These are phyloP conservation scores for Oryzias dopingdopingensis DNA, from an alignment of 2,797 vertebrate species.

Conservation along the genomic window DNA sequence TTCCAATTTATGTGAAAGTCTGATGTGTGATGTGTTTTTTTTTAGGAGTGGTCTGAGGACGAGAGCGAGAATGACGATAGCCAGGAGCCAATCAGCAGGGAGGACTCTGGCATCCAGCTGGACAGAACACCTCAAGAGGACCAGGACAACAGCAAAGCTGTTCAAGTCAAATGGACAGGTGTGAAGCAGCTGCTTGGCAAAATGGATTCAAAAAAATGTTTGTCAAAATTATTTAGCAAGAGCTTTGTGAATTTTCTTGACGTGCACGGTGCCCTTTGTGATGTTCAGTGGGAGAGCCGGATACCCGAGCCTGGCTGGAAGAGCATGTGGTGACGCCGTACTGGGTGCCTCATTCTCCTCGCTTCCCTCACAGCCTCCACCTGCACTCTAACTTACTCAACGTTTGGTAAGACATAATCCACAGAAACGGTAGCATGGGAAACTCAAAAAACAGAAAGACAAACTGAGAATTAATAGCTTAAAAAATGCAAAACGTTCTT, in stretches of 20 bases:
- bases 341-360: conserved; percentile 84
- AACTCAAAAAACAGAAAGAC: not conserved
- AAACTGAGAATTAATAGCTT: no score
- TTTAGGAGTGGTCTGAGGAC: conserved; percentile 92
- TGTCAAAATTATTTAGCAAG: no score
- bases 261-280: no score
- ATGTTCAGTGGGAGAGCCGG: conserved; percentile 81
- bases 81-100: conserved; percentile 89
- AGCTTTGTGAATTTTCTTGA: no score
- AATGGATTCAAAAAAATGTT: not conserved
- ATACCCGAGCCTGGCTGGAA: conserved; percentile 89
- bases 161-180: conserved; percentile 87
- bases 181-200: not conserved
- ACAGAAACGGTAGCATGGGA: no score
- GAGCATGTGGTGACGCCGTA: conserved; percentile 90
- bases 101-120: conserved; percentile 96
- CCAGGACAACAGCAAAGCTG: conserved; percentile 82
- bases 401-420: conserved; percentile 82
- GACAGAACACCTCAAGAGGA: conserved; percentile 94
- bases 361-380: conserved; percentile 91
- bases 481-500: not conserved
- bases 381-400: conserved; percentile 93
- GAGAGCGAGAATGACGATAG: conserved; percentile 88
- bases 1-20: not conserved
- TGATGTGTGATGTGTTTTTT: not conserved